phyloP scores from a whole-genome alignment of 2,797 vertebrate genomes.

The Uromys caudimaculatus region DNA sequence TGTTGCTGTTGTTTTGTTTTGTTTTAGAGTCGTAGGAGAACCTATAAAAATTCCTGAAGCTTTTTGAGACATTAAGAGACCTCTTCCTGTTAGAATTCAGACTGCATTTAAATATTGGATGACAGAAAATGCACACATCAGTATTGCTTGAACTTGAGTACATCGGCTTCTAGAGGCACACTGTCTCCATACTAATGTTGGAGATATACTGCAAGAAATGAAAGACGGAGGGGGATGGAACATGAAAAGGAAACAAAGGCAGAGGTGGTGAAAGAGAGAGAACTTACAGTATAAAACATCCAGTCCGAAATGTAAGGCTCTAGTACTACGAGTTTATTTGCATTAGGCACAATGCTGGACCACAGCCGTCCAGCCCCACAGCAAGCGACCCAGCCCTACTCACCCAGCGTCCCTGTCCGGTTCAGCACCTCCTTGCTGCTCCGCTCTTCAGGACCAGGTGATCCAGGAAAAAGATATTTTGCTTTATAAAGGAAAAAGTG shows the following conservation, averaged over 20 bases:
- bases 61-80: neutral
- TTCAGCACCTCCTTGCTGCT: neutral
- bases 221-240: accelerated
- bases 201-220: neutral
- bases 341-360: neutral
- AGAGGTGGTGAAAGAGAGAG: neutral
- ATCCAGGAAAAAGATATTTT: neutral
- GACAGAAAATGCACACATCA: neutral
- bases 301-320: neutral
- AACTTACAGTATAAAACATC: neutral
- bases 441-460: neutral
- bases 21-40: neutral
- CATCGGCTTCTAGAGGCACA: neutral
- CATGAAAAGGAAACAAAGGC: neutral
- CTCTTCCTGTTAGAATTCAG: neutral
- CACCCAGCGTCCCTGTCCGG: neutral
- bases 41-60: neutral
- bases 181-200: neutral
- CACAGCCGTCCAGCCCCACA: neutral
- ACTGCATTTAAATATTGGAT: neutral
- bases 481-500: neutral
- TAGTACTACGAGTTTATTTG: neutral
- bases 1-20: neutral
- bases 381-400: neutral
- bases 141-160: neutral